phyloP scores from a whole-genome alignment of 2,113 vertebrate genomes.

The Pedionomus torquatus region DNA sequence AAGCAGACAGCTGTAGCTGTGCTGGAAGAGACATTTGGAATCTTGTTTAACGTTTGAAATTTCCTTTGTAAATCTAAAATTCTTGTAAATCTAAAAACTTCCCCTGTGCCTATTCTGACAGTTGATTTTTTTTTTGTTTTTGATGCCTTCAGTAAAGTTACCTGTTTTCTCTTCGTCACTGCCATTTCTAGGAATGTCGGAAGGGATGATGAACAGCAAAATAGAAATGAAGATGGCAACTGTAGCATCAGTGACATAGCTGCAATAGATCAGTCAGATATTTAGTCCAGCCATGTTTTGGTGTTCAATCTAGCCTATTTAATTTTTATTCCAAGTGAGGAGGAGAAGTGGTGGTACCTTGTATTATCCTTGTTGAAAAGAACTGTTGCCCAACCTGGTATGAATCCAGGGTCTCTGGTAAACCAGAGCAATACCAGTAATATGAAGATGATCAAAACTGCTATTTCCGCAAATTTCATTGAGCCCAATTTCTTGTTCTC shows the following conservation, averaged over 20 bases:
- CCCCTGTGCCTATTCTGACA: accelerated
- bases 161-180: neutral
- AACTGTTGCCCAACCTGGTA: constrained; percentile 84
- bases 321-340: neutral
- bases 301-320: neutral
- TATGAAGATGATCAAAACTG: constrained; percentile 78
- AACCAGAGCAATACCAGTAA: constrained; percentile 90
- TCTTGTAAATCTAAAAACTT: too few relatives aligned
- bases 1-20: neutral
- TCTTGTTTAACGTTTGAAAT: neutral
- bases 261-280: constrained; percentile 34
- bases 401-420: constrained; percentile 90
- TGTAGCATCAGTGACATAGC: constrained; percentile 86
- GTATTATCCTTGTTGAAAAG: constrained; percentile 63
- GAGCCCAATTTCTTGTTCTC: constrained; percentile 82
- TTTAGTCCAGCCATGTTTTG: neutral
- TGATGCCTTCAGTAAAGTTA: neutral
- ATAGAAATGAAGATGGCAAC: constrained; percentile 82
- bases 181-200: constrained; percentile 18
- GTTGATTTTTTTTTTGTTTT: neutral
- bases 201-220: constrained; percentile 89
- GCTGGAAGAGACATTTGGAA: neutral
- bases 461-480: constrained; percentile 83
- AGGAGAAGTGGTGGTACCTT: constrained; percentile 55
- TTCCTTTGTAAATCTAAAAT: neutral